These are phyloP conservation scores for Xanthia icteritia DNA, from an alignment of 2,888 invertebrate genomes.

Conservation along the genomic window DNA sequence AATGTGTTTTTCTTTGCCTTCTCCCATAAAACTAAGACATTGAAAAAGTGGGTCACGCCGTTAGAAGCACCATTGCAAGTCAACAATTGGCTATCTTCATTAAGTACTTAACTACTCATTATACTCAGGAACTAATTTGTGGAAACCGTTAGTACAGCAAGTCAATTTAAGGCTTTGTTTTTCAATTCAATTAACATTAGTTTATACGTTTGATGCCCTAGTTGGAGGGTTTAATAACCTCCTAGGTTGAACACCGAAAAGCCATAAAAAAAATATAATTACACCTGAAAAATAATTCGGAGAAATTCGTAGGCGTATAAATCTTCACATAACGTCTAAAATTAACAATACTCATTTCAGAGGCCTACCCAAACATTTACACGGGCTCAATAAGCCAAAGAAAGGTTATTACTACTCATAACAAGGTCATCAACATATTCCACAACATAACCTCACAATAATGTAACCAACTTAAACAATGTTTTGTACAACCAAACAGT, in stretches of 20 bases:
- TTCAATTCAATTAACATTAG: not conserved
- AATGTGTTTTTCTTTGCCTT: constrained; percentile 60
- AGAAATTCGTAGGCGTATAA: not conserved
- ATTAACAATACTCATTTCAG: not conserved
- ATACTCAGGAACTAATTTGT: constrained; percentile 9
- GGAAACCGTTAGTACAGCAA: constrained; percentile 10
- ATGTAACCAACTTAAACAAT: constrained; percentile 20
- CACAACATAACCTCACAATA: not conserved
- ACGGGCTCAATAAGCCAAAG: not conserved
- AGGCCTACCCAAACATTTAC: not conserved
- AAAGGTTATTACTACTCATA: not conserved
- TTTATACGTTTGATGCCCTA: too few species aligned
- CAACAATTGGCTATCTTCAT: constrained; percentile 49
- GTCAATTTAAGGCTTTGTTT: not conserved
- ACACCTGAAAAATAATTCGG: not conserved
- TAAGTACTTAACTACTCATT: constrained; percentile 18
- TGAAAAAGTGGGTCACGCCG: constrained; percentile 47
- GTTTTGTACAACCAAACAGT: not conserved
- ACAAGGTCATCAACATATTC: not conserved
- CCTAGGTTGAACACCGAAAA: too few species aligned
- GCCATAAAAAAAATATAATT: too few species aligned
- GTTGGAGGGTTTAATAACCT: too few species aligned
- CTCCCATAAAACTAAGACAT: constrained; percentile 61
- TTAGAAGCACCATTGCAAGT: constrained; percentile 48
- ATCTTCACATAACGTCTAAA: not conserved